A percentile compares a stretch with the other conserved stretches of the same genome.
phyloP scores from a whole-genome alignment of 2,113 vertebrate species.

The Rhinoderma darwinii region DNA sequence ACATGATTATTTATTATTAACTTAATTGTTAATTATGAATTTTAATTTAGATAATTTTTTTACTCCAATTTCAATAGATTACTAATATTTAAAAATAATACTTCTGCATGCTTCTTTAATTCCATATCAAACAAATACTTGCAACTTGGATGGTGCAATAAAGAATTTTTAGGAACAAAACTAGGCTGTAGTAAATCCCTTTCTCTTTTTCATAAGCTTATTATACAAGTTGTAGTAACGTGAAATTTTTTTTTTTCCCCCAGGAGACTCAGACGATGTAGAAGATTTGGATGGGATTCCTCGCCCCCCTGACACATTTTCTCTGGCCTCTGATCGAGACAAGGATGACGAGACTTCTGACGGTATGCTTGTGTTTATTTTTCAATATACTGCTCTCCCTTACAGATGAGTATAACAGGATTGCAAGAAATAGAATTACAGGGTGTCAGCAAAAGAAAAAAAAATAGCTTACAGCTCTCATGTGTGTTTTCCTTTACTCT shows the following conservation, averaged over 20 bases:
- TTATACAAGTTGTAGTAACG: constrained; percentile 9
- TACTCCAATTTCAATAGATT: neutral
- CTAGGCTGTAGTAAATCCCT: neutral
- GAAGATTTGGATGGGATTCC: constrained; percentile 79
- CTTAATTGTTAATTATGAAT: neutral
- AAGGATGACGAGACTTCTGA: constrained; percentile 88
- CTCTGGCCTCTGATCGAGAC: constrained; percentile 87
- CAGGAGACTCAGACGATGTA: constrained; percentile 78
- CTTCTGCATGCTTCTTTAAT: neutral
- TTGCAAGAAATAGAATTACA: constrained; percentile 22
- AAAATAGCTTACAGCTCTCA: constrained; percentile 55
- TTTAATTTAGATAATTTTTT: neutral
- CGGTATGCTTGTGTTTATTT: constrained; percentile 77
- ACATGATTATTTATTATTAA: neutral
- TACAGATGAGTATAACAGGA: constrained; percentile 21
- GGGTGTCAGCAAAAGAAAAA: constrained; percentile 62
- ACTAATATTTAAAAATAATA: neutral
- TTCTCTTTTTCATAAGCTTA: neutral
- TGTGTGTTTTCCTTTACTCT: constrained; percentile 64
- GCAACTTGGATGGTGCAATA: neutral
- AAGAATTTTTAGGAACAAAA: neutral
- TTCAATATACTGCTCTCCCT: constrained; percentile 57
- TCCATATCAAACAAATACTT: neutral
- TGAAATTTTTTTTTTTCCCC: constrained; percentile 59
- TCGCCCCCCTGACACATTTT: constrained; percentile 80